Evolutionary conservation across 2,888 invertebrate species (phyloP), one percentile per base, ranked within the genome.

Genomic region (Tetramorium bicarinatum): DNA sequence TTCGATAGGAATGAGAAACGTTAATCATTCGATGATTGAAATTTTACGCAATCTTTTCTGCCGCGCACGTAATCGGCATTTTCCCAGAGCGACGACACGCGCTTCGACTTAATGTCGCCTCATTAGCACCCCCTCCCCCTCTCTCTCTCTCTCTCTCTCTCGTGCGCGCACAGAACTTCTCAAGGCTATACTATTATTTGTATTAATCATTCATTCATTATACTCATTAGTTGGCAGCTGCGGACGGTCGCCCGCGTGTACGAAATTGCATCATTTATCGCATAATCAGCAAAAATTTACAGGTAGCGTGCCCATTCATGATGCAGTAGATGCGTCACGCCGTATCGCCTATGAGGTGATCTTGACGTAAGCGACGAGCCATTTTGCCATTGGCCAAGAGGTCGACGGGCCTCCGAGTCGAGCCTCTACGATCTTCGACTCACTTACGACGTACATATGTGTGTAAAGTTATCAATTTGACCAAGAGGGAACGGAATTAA

Each of bases 371-470:
- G 41, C 13, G 66, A 69, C 69, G 79, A 83, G 13, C 71, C 74
- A 77, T 21, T 47, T 75, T 74, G 69, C 81, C 85, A 93, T 93
- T 93, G 93, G 93, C 69, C 83, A 87, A 85, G 82, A 74, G 72
- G 62, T 77, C 85, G 92, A 88, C 93, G 91, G 87, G 93, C 93
- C 93, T 85, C 91, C 91, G 92, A 34, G 29, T 91, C 92, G 90
- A 91, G 92, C 93, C 92, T 88, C 80, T 86, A 83, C 9, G 38
- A 62, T 62, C 38, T 76, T 21, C 52, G 62, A 90, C 88, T 92
- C 90, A 87, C 80, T 80, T 85, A n/a, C 11, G 7, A 21, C 34
- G 11, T 34, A 52, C 9, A n/a, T n/a, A n/a, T n/a, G 18, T 8
- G 9, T 44, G 3, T 21, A 9, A 72, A 41, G 64, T 72, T 41